Evolutionary conservation across 2,888 invertebrate species (phyloP).

Genomic region (Brassicogethes aeneus): DNA sequence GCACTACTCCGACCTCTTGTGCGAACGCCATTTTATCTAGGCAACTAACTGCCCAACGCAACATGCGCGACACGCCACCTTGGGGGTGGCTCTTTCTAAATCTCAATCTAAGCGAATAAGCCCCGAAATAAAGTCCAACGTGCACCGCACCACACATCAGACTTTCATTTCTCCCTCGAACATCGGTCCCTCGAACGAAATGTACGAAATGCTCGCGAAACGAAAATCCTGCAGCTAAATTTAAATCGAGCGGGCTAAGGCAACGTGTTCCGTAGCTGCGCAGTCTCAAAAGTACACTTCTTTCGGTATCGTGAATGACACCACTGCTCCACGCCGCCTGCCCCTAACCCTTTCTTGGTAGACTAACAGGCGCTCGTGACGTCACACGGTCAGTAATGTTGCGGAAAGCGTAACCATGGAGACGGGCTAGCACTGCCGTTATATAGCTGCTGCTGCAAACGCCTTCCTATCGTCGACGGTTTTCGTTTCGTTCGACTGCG

Average conservation of each 20-base stretch:
- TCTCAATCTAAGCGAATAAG: constrained; percentile 9
- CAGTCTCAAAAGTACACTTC: constrained; percentile 32
- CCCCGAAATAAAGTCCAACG: constrained; percentile 4
- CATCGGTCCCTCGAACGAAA: neutral
- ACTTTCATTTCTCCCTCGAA: neutral
- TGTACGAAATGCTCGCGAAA: neutral
- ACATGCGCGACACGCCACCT: constrained; percentile 10
- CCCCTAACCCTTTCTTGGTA: constrained; percentile 48
- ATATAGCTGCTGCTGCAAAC: constrained; percentile 25
- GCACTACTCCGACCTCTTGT: constrained; percentile 27
- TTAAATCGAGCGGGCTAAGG: constrained; percentile 2
- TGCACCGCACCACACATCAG: neutral
- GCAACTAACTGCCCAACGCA: constrained; percentile 32
- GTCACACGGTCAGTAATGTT: constrained; percentile 38
- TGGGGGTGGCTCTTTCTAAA: constrained; percentile 2
- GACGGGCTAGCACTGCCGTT: constrained; percentile 30
- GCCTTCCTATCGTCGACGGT: constrained; percentile 10
- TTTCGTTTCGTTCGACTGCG: constrained; percentile 10
- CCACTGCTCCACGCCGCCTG: constrained; percentile 37
- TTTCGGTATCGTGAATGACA: constrained; percentile 34
- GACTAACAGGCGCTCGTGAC: constrained; percentile 38
- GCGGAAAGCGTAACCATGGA: constrained; percentile 38
- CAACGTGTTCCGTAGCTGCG: constrained; percentile 15
- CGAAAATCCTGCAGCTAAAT: constrained; percentile 1
- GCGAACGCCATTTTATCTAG: constrained; percentile 33